Conservation (phyloP, 2,113 vertebrate species). For the Apteryx owenii region DNA sequence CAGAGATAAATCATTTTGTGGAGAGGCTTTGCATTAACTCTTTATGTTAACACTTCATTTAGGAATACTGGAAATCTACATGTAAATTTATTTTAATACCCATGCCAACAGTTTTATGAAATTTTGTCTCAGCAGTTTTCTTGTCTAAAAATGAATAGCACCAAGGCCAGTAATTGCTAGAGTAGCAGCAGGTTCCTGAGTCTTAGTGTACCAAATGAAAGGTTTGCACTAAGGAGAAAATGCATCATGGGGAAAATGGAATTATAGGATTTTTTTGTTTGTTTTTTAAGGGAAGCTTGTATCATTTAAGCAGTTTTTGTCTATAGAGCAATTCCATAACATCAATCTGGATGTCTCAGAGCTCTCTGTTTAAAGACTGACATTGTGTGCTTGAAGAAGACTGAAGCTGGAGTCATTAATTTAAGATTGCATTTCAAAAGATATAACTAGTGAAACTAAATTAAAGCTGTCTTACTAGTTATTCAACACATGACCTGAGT, state of each 20-base stretch:
- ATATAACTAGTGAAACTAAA: neutral
- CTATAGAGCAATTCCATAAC: neutral
- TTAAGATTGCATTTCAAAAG: neutral
- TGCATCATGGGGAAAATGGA: conserved; percentile 9
- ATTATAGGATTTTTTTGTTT: neutral
- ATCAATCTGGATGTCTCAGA: neutral
- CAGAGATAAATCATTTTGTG: neutral
- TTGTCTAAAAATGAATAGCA: conserved; percentile 45
- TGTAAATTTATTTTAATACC: conserved; percentile 48
- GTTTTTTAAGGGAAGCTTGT: conserved; percentile 1
- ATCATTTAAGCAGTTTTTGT: conserved; percentile 10
- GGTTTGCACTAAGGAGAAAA: neutral
- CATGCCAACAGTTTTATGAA: neutral
- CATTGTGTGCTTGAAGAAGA: neutral
- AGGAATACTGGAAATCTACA: conserved; percentile 45
- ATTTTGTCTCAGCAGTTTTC: conserved; percentile 55
- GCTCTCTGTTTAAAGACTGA: neutral
- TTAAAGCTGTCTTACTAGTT: conserved; percentile 1
- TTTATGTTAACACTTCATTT: conserved; percentile 28
- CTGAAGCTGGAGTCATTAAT: neutral
- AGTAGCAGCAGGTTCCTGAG: conserved; percentile 49
- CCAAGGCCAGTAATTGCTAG: conserved; percentile 59
- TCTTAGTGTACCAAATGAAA: neutral
- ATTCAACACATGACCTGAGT: neutral
- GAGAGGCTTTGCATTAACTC: conserved; percentile 20